Evolutionary conservation across 1,140 invertebrate species (phyloP), one percentile per base, ranked within the genome.

Genomic region (Drosophila quadrilineata): DNA sequence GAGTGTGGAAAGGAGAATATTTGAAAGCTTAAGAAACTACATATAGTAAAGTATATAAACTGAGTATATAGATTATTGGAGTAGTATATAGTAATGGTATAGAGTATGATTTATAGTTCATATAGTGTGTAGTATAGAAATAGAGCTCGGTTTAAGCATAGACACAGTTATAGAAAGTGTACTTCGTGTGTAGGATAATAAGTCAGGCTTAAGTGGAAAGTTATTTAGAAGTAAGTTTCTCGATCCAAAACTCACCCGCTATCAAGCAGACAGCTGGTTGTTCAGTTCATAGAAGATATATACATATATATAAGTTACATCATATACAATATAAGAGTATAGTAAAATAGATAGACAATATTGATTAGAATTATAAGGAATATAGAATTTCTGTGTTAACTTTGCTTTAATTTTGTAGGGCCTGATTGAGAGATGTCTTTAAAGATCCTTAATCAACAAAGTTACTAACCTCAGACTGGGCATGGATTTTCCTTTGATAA

Each of bases 401-500:
- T 40, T 46, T 12, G 14, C 1, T 46, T 10, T 35, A 22, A 54
- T 41, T 58, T 66, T 33, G 35, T 75, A 45, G 49, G 40, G 57
- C 58, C 74, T 50, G 56, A 69, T 79, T 48, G 2, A 49, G 46
- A 71, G 49, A 71, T 16, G 12, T 45, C 8, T 28, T 17, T 43
- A 6, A n/a, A 9, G 4, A 4, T 19, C 1, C 4, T 5, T 16
- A 21, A 28, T 53, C 5, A 16, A 6, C 1, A n/a, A 6, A 46
- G 1, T n/a, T n/a, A 48, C 0, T 68, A 92, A 97, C 96, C 96
- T 98, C 40, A 98, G 91, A 90, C 96, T 97, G 3, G 97, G 97
- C 96, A 98, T 97, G 91, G 96, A 97, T 91, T 97, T 98, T 40
- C 96, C 97, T 92, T 97, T 97, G 36, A 97, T 94, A 22, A 98